A percentile compares a stretch with the other conserved stretches of the same genome.
phyloP scores from a whole-genome alignment of 2,113 vertebrate genomes.

The Apodemus speciosus region DNA sequence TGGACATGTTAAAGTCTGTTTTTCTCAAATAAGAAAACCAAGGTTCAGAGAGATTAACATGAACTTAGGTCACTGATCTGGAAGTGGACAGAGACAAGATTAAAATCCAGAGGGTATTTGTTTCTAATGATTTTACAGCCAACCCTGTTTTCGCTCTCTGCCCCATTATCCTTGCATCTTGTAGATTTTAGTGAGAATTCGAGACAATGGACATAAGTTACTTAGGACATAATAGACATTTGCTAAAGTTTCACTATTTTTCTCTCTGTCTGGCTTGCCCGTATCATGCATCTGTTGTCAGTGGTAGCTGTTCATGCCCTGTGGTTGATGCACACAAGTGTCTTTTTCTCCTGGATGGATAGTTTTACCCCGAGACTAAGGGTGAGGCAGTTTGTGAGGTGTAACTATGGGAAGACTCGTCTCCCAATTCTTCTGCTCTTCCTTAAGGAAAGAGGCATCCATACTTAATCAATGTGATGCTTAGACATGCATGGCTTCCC shows the following conservation, averaged over 20 bases:
- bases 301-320: background rate
- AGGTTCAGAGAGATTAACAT: conserved; percentile 14
- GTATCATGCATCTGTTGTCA: background rate
- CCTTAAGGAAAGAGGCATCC: background rate
- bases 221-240: background rate
- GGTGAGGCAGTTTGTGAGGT: background rate
- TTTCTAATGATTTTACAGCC: background rate
- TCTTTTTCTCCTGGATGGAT: background rate
- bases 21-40: conserved; percentile 47
- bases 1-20: conserved; percentile 23
- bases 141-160: background rate
- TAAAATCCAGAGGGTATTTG: background rate
- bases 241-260: background rate
- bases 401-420: background rate
- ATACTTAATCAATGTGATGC: background rate
- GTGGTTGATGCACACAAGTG: background rate
- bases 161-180: background rate
- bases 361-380: background rate
- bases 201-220: background rate
- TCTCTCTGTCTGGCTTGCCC: background rate
- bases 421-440: background rate
- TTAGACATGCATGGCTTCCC: background rate
- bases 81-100: background rate
- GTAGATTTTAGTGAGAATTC: conserved; percentile 14
- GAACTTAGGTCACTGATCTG: background rate